Evolutionary conservation across 1,140 invertebrate species (phyloP).

Genomic region (Pemphigus obesinymphae): DNA sequence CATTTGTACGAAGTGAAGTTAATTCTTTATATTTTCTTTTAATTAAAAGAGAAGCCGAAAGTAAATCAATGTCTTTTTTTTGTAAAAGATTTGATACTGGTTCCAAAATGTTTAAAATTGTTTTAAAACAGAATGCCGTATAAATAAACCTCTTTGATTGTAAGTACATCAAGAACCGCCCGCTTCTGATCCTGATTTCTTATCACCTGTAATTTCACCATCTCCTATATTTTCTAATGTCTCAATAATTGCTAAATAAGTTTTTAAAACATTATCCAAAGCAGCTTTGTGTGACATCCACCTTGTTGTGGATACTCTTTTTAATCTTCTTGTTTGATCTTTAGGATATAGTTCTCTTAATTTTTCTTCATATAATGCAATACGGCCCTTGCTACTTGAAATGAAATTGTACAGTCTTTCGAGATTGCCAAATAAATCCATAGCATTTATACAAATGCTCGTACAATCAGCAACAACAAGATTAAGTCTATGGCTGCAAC

Average conservation of each 20-base stretch:
- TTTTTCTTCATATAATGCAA: neutral
- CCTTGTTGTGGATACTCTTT: neutral
- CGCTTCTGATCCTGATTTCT: neutral
- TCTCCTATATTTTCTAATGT: neutral
- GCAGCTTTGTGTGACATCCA: neutral
- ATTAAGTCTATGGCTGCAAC: neutral
- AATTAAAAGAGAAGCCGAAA: neutral
- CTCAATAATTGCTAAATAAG: neutral
- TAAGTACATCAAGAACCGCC: neutral
- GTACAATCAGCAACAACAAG: neutral
- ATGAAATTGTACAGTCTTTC: neutral
- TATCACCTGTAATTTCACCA: neutral
- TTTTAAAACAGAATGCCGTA: neutral
- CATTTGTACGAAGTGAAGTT: neutral
- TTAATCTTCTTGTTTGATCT: neutral
- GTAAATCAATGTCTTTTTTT: neutral
- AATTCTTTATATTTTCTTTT: neutral
- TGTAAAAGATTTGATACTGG: neutral
- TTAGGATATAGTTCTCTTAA: neutral
- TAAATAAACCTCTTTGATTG: neutral
- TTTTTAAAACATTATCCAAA: neutral
- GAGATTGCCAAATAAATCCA: neutral
- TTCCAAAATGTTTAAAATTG: neutral
- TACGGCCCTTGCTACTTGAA: neutral
- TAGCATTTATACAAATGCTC: neutral